These are phyloP conservation scores for Chondrosia reniformis DNA, from an alignment of 37 sponge, comb jelly and placozoan species.

Conservation along the genomic window DNA sequence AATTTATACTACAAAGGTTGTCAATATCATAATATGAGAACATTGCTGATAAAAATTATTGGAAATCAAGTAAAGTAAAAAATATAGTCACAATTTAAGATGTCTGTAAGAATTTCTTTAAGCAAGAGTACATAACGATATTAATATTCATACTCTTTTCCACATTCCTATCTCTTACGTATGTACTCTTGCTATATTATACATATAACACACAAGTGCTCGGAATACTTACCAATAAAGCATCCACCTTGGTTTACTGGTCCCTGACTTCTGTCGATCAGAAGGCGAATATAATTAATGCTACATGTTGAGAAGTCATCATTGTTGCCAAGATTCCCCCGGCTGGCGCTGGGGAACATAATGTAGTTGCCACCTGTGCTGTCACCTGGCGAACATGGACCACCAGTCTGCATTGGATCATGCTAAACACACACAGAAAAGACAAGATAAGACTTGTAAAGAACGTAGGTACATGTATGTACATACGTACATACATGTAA, in stretches of 20 bases:
- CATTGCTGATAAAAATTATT: too few species aligned
- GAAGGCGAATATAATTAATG: slow-evolving; percentile 27
- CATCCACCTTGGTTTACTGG: slow-evolving; percentile 16
- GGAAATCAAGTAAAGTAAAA: too few species aligned
- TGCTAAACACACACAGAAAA: neutral
- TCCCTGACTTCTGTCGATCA: slow-evolving; percentile 27
- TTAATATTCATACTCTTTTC: neutral
- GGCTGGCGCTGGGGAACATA: slow-evolving; percentile 80
- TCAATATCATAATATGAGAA: too few species aligned
- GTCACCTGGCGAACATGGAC: slow-evolving; percentile 10
- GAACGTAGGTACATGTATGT: too few species aligned
- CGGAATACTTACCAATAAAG: slow-evolving; percentile 9
- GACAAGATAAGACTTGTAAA: too few species aligned
- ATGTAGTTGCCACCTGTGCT: slow-evolving; percentile 64
- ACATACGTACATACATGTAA: too few species aligned
- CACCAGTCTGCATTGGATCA: neutral
- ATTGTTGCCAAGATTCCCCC: slow-evolving; percentile 80
- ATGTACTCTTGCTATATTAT: too few species aligned
- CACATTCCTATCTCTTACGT: neutral
- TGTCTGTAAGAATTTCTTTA: too few species aligned
- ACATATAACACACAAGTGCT: too few species aligned
- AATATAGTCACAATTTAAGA: too few species aligned
- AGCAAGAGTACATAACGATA: neutral
- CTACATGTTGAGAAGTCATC: slow-evolving; percentile 76
- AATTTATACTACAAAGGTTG: too few species aligned